A percentile compares a stretch with the other conserved stretches of the same genome.
These are phyloP conservation scores for Anguilla japonica DNA, from an alignment of 2,113 vertebrate genomes.

Conservation along the genomic window DNA sequence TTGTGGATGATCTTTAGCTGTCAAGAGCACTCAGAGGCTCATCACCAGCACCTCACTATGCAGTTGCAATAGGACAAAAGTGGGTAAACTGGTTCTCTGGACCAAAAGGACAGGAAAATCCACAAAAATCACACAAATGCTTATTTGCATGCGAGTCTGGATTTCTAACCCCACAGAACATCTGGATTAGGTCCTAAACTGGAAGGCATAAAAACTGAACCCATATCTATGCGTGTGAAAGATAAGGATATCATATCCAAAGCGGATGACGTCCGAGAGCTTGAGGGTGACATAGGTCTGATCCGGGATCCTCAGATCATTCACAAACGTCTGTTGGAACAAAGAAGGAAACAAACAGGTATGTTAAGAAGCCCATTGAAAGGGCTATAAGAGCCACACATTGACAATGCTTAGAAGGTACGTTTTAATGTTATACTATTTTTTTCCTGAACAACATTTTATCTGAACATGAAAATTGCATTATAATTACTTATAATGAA, in stretches of 20 bases:
- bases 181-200: neutral
- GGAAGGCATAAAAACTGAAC: neutral
- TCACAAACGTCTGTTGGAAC: slow-evolving; percentile 88
- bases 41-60: neutral
- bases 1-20: neutral
- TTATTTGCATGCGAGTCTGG: too few species aligned
- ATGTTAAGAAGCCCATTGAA: neutral
- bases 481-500: neutral
- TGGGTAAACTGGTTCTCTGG: neutral
- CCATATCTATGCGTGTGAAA: neutral
- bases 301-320: slow-evolving; percentile 93
- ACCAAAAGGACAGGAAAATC: neutral
- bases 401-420: neutral
- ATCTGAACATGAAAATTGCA: neutral
- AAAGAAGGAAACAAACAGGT: neutral
- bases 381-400: neutral
- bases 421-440: neutral
- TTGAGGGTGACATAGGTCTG: slow-evolving; percentile 95
- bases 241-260: slow-evolving; percentile 97
- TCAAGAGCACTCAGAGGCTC: neutral
- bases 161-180: neutral
- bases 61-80: neutral
- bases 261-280: slow-evolving; percentile 90
- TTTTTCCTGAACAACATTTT: neutral
- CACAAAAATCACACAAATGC: neutral